Conservation (phyloP, 2,888 invertebrate species). For the Myathropa florea region DNA sequence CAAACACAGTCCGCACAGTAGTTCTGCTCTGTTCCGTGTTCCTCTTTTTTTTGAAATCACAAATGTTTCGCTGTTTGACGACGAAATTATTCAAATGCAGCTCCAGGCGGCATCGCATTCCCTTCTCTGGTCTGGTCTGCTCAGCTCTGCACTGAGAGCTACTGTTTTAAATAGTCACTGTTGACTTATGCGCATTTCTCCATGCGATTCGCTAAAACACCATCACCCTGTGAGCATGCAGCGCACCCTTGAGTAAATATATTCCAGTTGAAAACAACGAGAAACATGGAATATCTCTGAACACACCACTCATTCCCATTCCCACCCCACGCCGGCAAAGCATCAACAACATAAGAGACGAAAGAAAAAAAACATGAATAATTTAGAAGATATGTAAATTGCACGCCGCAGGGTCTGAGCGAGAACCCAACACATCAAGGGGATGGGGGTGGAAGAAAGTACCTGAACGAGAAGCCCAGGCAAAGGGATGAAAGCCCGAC, state of each 20-base stretch:
- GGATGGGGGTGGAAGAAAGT: neutral
- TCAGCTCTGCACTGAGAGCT: too few species aligned
- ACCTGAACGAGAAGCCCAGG: neutral
- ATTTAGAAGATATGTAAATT: slow-evolving; percentile 66
- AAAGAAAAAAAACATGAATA: slow-evolving; percentile 51
- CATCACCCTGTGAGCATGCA: slow-evolving; percentile 33
- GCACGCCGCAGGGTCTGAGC: slow-evolving; percentile 23
- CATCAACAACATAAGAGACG: neutral
- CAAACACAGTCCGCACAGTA: too few species aligned
- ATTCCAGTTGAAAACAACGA: slow-evolving; percentile 40
- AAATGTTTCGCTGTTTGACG: too few species aligned
- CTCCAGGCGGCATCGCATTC: too few species aligned
- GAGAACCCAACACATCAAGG: neutral
- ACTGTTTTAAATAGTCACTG: neutral
- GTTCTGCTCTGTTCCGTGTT: too few species aligned
- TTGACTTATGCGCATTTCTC: neutral
- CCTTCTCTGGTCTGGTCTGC: too few species aligned
- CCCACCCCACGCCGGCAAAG: neutral
- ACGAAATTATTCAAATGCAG: too few species aligned
- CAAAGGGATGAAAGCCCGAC: neutral
- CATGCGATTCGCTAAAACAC: neutral
- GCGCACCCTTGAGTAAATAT: slow-evolving; percentile 7
- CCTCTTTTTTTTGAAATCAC: too few species aligned
- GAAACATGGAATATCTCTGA: slow-evolving; percentile 19
- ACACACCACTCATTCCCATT: neutral